These are phyloP conservation scores for Zosterops hypoxanthus DNA, from an alignment of 2,113 vertebrate species.

Conservation along the genomic window DNA sequence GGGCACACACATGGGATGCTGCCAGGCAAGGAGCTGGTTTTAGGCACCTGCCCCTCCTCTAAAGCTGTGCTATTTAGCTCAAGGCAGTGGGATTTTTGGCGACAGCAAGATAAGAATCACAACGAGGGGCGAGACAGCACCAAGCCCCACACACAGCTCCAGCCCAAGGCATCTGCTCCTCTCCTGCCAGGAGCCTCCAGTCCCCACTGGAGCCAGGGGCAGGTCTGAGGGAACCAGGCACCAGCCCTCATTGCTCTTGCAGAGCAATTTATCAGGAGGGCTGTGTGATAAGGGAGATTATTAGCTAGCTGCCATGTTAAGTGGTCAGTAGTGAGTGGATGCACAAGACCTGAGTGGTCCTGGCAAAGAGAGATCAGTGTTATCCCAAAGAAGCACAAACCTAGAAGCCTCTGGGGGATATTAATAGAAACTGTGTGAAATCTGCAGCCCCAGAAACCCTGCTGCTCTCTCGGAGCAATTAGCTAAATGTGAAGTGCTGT, in stretches of 20 bases:
- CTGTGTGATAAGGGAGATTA: conserved; percentile 30
- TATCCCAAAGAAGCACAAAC: conserved; percentile 13
- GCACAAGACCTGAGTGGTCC: not conserved
- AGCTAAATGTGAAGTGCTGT: conserved; percentile 31
- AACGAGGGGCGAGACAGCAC: not conserved
- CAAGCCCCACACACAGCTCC: fast-evolving
- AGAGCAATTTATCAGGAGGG: conserved; percentile 26
- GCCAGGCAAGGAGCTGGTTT: not conserved
- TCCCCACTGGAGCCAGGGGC: not conserved
- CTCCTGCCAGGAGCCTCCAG: not conserved
- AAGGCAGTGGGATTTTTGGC: not conserved
- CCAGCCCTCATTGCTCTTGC: not conserved
- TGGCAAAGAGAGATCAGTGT: not conserved
- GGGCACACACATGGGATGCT: not conserved
- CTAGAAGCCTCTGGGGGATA: conserved; percentile 17
- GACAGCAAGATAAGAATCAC: not conserved
- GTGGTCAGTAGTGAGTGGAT: not conserved
- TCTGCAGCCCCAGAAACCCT: conserved; percentile 31
- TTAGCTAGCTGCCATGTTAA: conserved; percentile 17
- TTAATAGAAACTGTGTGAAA: conserved; percentile 44
- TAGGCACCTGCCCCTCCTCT: not conserved
- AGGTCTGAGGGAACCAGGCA: not conserved
- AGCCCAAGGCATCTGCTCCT: not conserved
- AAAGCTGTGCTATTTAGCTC: not conserved
- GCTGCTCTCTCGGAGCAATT: conserved; percentile 36